phyloP scores from a whole-genome alignment of 2,888 invertebrate genomes.

The Aspidiotus destructor region DNA sequence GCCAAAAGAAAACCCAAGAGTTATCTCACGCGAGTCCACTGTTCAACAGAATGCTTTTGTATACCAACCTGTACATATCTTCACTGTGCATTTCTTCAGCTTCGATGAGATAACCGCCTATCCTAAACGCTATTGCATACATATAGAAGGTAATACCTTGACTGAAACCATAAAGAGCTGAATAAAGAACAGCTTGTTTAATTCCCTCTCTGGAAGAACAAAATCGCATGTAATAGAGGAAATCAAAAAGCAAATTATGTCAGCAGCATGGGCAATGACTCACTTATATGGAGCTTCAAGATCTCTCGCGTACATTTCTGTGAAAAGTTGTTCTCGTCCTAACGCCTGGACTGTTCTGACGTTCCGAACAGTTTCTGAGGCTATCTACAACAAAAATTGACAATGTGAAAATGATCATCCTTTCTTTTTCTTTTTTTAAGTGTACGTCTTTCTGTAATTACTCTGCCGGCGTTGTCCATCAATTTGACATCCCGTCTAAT shows the following conservation, averaged over 20 bases:
- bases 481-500: conserved; percentile 44
- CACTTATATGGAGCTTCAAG: conserved; percentile 43
- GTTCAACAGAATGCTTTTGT: too few species aligned
- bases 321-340: conserved; percentile 42
- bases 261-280: conserved; percentile 23
- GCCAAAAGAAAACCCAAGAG: too few species aligned
- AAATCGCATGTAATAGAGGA: background rate
- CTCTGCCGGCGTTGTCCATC: conserved; percentile 41
- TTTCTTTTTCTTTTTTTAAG: too few species aligned
- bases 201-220: conserved; percentile 40
- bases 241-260: background rate
- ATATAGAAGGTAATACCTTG: conserved; percentile 47
- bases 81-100: conserved; percentile 42
- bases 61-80: conserved; percentile 42
- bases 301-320: conserved; percentile 41
- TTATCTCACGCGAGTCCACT: too few species aligned
- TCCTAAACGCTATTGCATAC: conserved; percentile 47
- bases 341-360: conserved; percentile 43
- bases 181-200: conserved; percentile 41
- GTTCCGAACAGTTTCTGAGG: conserved; percentile 44
- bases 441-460: background rate
- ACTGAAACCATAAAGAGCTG: conserved; percentile 42
- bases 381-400: conserved; percentile 40
- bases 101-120: conserved; percentile 46
- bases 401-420: background rate